Percentiles rank a stretch among this genome's conserved stretches.
phyloP scores from a whole-genome alignment of 2,888 invertebrate genomes.

The Sipunculus nudus region DNA sequence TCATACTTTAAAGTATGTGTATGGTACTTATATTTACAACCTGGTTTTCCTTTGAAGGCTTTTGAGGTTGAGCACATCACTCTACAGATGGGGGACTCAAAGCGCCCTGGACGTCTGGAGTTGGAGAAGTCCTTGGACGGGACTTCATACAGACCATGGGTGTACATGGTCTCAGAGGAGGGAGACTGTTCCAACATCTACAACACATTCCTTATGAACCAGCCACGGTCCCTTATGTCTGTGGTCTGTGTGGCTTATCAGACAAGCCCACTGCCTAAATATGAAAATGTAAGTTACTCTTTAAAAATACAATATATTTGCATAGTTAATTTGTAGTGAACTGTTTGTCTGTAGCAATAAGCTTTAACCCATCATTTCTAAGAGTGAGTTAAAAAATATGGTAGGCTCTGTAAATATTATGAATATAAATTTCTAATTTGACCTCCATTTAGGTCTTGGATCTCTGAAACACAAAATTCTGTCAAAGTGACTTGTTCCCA shows the following conservation, averaged over 20 bases:
- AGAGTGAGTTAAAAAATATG: too few species aligned
- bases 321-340: too few species aligned
- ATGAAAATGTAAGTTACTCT: constrained; percentile 13
- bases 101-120: constrained; percentile 42
- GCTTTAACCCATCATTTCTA: too few species aligned
- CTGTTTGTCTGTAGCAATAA: too few species aligned
- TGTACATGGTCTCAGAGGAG: constrained; percentile 41
- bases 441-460: too few species aligned
- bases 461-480: too few species aligned
- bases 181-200: constrained; percentile 39
- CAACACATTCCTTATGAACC: constrained; percentile 12
- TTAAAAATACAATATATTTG: too few species aligned
- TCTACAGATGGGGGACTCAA: constrained; percentile 42
- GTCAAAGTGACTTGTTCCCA: too few species aligned
- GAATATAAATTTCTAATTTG: too few species aligned
- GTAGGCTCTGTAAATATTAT: too few species aligned
- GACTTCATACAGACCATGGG: constrained; percentile 34
- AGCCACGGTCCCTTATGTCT: constrained; percentile 26
- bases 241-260: constrained; percentile 40
- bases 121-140: constrained; percentile 36
- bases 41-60: constrained; percentile 29
- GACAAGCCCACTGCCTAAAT: not conserved
- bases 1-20: constrained; percentile 21
- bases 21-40: not conserved
- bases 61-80: constrained; percentile 41